Percentiles rank a stretch among this genome's conserved stretches.
Conservation (phyloP, 2,797 vertebrate genomes). For the Etheostoma perlongum region DNA sequence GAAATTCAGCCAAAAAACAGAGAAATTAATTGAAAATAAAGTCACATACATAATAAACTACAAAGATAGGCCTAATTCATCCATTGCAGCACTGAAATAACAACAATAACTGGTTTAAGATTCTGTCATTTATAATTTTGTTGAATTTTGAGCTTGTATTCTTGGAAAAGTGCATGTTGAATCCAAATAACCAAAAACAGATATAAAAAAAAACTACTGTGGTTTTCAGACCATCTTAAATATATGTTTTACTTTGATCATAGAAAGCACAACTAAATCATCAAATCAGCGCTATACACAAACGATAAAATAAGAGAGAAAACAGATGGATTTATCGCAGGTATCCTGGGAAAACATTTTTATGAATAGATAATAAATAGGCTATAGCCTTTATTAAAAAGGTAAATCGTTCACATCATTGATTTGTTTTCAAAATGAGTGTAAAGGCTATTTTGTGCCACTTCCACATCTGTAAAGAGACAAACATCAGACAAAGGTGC, state of each 20-base stretch:
- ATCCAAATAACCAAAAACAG: too few relatives aligned
- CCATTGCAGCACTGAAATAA: not conserved
- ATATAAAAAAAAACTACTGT: not conserved
- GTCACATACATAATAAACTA: not conserved
- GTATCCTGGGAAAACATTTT: not conserved
- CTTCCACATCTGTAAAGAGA: conserved; percentile 7
- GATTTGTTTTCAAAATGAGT: not conserved
- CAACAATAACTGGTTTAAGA: not conserved
- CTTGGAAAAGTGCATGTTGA: not conserved
- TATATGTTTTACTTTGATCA: not conserved
- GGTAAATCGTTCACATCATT: not conserved
- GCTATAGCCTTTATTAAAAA: not conserved
- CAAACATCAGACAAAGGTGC: conserved; percentile 24
- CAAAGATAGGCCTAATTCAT: not conserved
- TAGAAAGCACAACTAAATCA: not conserved
- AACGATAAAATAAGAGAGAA: not conserved
- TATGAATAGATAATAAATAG: not conserved
- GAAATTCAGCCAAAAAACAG: not conserved
- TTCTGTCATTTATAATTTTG: not conserved
- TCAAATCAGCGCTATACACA: not conserved
- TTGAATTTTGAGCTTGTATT: not conserved
- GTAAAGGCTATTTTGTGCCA: conserved; percentile 6
- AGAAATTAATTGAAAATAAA: not conserved
- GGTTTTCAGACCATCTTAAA: not conserved
- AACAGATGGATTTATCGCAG: not conserved